Base-by-base conservation (phyloP, 1,140 invertebrate species). In the Polyergus mexicanus region DNA sequence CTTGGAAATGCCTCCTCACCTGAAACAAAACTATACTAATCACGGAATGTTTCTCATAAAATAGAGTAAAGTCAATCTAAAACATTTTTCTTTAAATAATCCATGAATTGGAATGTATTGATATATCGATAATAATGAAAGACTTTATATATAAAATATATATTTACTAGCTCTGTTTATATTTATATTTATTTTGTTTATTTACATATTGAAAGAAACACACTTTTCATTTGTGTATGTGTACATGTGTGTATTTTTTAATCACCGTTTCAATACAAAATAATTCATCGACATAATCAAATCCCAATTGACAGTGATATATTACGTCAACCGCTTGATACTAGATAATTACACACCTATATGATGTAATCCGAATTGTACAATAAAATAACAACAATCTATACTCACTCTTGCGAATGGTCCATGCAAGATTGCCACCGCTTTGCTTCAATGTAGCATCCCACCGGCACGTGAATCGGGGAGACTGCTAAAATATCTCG, bases 331-430 rank as follows among this genome's bases (percentile, higher is more conserved):
- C 11, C 19, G 28, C 22, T 6, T 58, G 5, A 5, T 25, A 28
- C 28, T 51, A 28, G 32, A 16, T 32, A 58, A 62, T 60, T 44
- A 38, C 54, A 38, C 25, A 32, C 1, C 16, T 75, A 7, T 60
- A 25, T 8, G 22, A 62, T 7, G 62, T 58, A 41, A 54, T 19
- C 32, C 4, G 22, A 11, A 77, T 6, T 41, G 47, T 25, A 8
- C 16, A 19, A 47, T 5, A 16, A 16, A 51, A 19, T 22, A 28
- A 54, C 44, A 44, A 51, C 22, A 47, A 65, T 56, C 19, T 54
- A n/a, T 81, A 93, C 92, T 93, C 69, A 94, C 93, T 92, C 77
- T 86, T 92, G 85, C 54, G 89, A 92, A 91, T 86, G 89, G 89
- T 94, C 91, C 92, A 92, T 91, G 86, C 87, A 93, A 88, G 90